Evolutionary conservation across 2,113 vertebrate species (phyloP), one percentile per base, ranked within the genome.

Genomic region (Oxyruncus cristatus): DNA sequence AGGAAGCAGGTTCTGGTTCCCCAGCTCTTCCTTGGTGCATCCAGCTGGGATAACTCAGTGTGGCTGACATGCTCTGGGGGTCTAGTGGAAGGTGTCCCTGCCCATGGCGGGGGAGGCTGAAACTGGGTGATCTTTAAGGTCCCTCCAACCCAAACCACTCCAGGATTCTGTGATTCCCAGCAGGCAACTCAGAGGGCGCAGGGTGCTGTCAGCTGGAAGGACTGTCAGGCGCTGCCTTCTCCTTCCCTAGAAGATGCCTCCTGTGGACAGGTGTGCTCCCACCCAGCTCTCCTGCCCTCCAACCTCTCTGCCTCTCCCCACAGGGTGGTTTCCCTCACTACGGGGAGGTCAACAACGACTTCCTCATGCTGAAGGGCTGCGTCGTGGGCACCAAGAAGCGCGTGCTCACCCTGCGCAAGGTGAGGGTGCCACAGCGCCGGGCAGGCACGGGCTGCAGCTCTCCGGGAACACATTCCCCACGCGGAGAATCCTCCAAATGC

Each of bases 281-380:
- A 17, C 7, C 16, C 62, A 33, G 42, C 79, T 55, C 66, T 78
- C 16, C 49, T 46, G 53, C n/a, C 61, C 89, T 22, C 65, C 65
- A 88, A 8, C 17, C 62, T 33, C 63, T 80, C 70, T 91, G 41
- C 35, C 33, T 62, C 82, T 67, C 62, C 70, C 70, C n/a, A 3
- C 96, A 98, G 98, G 98, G 98, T 0, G 98, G 98, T 8, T 98
- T 98, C 77, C 98, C 98, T 56, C 98, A 98, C 80, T 99, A 98
- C 0, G 98, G 98, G 2, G 98, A 98, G 53, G 98, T 99, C 72
- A 98, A 98, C 95, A 98, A 98, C 0, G 98, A 99, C 65, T 99
- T 98, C 33, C 5, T 99, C 37, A 98, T 99, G 98, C 89, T 99
- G 87, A 99, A 99, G 37, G 98, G 98, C 41, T 98, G 98, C 4